Conservation (phyloP, 92 coral and sea anemone species). For the Heliopora coerulea region DNA sequence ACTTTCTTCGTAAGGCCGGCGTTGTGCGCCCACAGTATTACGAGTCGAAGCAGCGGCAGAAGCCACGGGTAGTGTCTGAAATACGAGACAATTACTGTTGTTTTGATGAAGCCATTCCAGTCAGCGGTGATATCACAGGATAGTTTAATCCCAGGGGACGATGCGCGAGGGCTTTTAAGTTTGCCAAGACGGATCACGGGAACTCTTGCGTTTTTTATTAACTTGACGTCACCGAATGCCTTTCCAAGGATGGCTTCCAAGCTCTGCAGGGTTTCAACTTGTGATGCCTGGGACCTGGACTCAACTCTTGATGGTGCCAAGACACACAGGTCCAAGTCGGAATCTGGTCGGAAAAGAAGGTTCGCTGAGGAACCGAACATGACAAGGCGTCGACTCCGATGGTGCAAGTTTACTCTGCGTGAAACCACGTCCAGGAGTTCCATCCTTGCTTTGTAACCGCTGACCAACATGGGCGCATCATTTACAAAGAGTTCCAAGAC, state of each 20-base stretch:
- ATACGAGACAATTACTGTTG: constrained; percentile 56
- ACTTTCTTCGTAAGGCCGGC: constrained; percentile 60
- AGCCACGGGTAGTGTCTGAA: constrained; percentile 70
- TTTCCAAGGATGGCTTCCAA: constrained; percentile 39
- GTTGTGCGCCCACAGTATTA: constrained; percentile 76
- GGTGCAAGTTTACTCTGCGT: constrained; percentile 29
- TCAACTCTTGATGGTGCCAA: constrained; percentile 17
- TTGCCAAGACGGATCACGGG: constrained; percentile 43
- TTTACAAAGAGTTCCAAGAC: constrained; percentile 21
- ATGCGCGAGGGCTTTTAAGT: constrained; percentile 8
- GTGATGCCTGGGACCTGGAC: constrained; percentile 42
- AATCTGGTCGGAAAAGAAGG: constrained; percentile 78
- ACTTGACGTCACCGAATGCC: constrained; percentile 26
- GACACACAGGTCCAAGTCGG: constrained; percentile 88
- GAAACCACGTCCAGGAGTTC: constrained; percentile 12
- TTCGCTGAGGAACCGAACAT: constrained; percentile 94
- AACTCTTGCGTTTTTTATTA: constrained; percentile 49
- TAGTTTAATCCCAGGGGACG: constrained; percentile 44
- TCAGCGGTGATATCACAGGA: constrained; percentile 58
- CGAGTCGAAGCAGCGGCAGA: constrained; percentile 70
- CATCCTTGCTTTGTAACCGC: constrained; percentile 8
- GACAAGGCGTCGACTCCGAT: constrained; percentile 41
- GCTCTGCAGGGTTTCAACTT: constrained; percentile 48
- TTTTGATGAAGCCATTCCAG: constrained; percentile 41
- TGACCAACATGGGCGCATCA: not conserved